phyloP scores from a whole-genome alignment of 2,797 vertebrate genomes.

The Smutsia gigantea region DNA sequence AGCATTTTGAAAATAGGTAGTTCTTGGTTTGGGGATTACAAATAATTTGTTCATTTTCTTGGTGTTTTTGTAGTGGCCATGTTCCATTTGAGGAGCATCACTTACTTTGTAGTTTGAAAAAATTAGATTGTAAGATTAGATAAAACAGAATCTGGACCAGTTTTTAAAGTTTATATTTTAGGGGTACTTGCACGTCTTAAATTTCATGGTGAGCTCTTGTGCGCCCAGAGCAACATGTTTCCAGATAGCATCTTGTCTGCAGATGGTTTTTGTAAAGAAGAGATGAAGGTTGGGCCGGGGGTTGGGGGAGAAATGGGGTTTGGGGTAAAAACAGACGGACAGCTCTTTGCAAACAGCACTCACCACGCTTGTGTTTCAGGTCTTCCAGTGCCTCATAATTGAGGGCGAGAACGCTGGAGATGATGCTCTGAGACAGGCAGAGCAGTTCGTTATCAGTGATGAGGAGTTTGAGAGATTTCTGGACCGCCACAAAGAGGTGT shows the following conservation, averaged over 20 bases:
- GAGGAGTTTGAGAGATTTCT: conserved; percentile 92
- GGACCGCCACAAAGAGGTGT: conserved; percentile 89
- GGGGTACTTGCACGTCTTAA: background rate
- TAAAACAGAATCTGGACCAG: background rate
- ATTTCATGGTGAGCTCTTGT: background rate
- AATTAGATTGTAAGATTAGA: background rate
- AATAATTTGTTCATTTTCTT: background rate
- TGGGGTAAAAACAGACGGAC: rapidly evolving
- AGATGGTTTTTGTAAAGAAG: background rate
- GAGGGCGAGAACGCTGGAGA: conserved; percentile 95
- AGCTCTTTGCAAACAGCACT: background rate
- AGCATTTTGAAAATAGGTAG: background rate
- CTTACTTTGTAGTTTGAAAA: background rate
- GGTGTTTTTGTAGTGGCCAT: rapidly evolving
- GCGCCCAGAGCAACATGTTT: background rate
- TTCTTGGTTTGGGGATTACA: background rate
- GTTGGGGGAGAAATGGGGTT: too few relatives aligned
- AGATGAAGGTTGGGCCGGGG: background rate
- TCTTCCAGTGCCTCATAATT: conserved; percentile 96
- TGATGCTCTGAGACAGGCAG: conserved; percentile 92
- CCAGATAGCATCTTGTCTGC: background rate
- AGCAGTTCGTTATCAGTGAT: conserved; percentile 91
- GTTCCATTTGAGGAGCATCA: background rate
- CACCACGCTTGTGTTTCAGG: conserved; percentile 83
- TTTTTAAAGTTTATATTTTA: background rate